Base-by-base conservation (phyloP, 2,797 vertebrate species). In the Neostethus bicornis region DNA sequence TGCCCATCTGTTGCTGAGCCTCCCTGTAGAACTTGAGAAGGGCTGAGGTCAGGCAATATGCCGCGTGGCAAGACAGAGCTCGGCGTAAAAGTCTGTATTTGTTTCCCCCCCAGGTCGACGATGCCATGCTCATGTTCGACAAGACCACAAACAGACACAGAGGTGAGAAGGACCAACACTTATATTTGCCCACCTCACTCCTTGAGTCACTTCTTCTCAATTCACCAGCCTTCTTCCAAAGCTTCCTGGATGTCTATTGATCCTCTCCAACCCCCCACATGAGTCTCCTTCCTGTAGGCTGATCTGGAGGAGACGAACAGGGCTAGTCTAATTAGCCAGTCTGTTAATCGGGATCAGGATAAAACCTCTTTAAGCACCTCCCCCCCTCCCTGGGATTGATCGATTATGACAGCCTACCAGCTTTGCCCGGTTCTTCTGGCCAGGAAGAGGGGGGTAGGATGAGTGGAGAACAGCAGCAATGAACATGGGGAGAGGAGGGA, bases 111-210 rank as follows among this genome's bases (percentile, higher is more conserved):
- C 91, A 99, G 97, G 97, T 99, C 73, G 97, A 99, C 0, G 97
- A 99, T 23, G 96, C 97, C 63, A 99, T 99, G 97, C 93, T 99
- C 82, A 98, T 98, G 97, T 99, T 99, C 4, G 97, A 99, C 93
- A 99, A 99, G 93, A 98, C 96, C 63, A 99, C 96, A 87, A 98
- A 98, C 92, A 91, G 97, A 81, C 96, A 99, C 92, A 87, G 97
- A 96, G 97, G 97, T 98, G 90, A 96, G 93, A 19, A 39, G 1
- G 34, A 48, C 53, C n/a, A 46, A 73, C 47, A 66, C 69, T 16
- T 38, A 57, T 54, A 39, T 28, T 11, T 25, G 37, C 56, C 52
- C 25, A 19, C 41, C 32, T 42, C 32, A 53, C 63, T 54, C 20
- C 59, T 49, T 45, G 3, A 8, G 24, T 51, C 39, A 55, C 14